These are phyloP conservation scores for Crambe crambe DNA, from an alignment of 37 sponge, comb jelly and placozoan species.

Conservation along the genomic window DNA sequence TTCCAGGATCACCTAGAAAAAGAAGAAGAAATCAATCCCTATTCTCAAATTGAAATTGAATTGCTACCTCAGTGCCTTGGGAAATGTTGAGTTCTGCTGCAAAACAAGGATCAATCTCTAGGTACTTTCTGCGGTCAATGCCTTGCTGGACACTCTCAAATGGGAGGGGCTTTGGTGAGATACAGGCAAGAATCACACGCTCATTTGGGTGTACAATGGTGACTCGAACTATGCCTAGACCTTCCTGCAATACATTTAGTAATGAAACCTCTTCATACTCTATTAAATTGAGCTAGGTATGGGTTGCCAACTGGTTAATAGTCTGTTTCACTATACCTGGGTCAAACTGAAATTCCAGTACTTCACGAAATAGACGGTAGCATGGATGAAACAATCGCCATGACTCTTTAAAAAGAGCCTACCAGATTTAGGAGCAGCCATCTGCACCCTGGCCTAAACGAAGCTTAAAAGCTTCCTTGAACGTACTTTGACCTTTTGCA, in stretches of 20 bases:
- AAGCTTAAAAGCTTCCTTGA: constrained; percentile 6
- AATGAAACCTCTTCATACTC: neutral
- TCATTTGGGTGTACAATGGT: constrained; percentile 3
- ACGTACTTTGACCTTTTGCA: neutral
- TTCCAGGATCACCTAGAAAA: constrained; percentile 46
- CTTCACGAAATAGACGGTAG: constrained; percentile 13
- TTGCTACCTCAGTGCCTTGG: constrained; percentile 16
- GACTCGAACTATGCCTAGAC: constrained; percentile 14
- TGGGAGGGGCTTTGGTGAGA: constrained; percentile 35
- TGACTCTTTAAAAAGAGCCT: constrained; percentile 35
- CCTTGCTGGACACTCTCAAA: constrained; percentile 13
- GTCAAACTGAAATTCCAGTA: constrained; percentile 26
- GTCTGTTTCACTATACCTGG: constrained; percentile 1
- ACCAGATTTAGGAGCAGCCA: constrained; percentile 15
- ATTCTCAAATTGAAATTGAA: neutral
- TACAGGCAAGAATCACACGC: constrained; percentile 20
- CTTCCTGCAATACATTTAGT: constrained; percentile 1
- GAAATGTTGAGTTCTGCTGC: constrained; percentile 22
- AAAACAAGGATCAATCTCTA: constrained; percentile 58
- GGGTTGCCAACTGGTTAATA: neutral
- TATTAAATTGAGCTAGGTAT: neutral
- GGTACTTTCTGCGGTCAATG: constrained; percentile 12
- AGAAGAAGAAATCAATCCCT: neutral
- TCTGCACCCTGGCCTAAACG: neutral
- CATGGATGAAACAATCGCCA: constrained; percentile 64